Evolutionary conservation across 2,888 invertebrate species (phyloP), one percentile per base, ranked within the genome.

Genomic region (Ornithoptera priamus): DNA sequence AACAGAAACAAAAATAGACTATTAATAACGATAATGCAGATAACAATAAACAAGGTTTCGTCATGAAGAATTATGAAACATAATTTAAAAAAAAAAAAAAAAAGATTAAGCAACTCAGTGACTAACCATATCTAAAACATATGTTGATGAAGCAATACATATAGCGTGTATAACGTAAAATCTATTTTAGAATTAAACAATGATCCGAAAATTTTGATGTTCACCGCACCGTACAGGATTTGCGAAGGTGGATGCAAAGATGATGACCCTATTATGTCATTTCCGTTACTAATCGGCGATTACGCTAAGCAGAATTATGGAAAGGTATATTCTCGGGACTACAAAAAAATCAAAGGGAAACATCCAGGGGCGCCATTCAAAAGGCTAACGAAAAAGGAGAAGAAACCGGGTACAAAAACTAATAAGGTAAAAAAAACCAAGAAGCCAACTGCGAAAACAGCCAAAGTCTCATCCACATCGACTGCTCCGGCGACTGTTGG

Each of bases 191-290:
- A 60, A 30, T 7, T 66, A 12, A 50, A n/a, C 24, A 50, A 46
- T 18, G 75, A 66, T 53, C 85, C 87, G 2, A 80, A 75, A 64
- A 74, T 80, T 57, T 78, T 90, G 72, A 70, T 84, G 70, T 91
- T 91, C 72, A 90, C 90, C 64, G 90, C 90, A 30, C 90, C 90
- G 17, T 89, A 83, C 74, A 87, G 78, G 77, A 73, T 90, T 17
- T 80, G 84, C 17, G 85, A 85, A 20, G 83, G 80, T 39, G 85
- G 83, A 70, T 77, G 80, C 50, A 68, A 68, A 7, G 72, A 53
- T 3, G 73, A 72, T 10, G 85, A 86, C 62, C 78, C 85, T 12
- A 72, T 71, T 4, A 75, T 90, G 73, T 73, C 74, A 12, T 91
- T 91, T 70, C 91, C 91, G 8, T 69, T 90, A 1, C 85, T 80